Percentiles rank a stretch among this genome's conserved stretches.
Evolutionary conservation across 2,888 invertebrate species (phyloP).

Genomic region (Colostygia pectinataria): DNA sequence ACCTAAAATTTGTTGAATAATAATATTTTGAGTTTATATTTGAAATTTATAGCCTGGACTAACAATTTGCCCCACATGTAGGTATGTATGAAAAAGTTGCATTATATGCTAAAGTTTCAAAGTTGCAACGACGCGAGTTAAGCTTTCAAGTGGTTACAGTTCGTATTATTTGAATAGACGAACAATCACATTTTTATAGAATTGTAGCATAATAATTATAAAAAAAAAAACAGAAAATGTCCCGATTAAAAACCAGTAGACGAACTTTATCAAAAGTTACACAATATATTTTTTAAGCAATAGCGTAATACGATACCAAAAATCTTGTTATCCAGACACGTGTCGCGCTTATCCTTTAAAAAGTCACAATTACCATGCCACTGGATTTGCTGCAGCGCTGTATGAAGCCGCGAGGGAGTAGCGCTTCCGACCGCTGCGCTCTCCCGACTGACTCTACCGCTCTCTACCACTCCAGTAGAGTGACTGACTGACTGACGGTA

Average conservation of each 20-base stretch:
- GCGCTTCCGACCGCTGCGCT: conserved; percentile 63
- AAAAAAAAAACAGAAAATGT: no score
- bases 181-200: no score
- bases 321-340: conserved; percentile 31
- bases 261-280: background rate
- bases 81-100: conserved; percentile 2
- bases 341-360: conserved; percentile 28
- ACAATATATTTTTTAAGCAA: conserved; percentile 24
- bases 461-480: conserved; percentile 51
- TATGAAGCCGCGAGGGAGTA: conserved; percentile 50
- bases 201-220: no score
- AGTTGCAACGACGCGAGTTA: background rate
- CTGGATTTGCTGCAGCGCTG: conserved; percentile 58
- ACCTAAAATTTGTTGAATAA: background rate
- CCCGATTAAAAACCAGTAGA: no score
- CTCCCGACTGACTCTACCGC: conserved; percentile 60
- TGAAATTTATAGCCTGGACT: no score
- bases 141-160: conserved; percentile 2
- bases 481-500: conserved; percentile 47
- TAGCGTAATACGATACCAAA: conserved; percentile 74
- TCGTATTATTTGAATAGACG: background rate
- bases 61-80: no score
- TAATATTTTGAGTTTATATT: no score
- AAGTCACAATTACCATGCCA: conserved; percentile 78
- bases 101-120: conserved; percentile 1